These are phyloP conservation scores for Octonoba sinensis DNA, from an alignment of 2,888 invertebrate genomes.

Conservation along the genomic window DNA sequence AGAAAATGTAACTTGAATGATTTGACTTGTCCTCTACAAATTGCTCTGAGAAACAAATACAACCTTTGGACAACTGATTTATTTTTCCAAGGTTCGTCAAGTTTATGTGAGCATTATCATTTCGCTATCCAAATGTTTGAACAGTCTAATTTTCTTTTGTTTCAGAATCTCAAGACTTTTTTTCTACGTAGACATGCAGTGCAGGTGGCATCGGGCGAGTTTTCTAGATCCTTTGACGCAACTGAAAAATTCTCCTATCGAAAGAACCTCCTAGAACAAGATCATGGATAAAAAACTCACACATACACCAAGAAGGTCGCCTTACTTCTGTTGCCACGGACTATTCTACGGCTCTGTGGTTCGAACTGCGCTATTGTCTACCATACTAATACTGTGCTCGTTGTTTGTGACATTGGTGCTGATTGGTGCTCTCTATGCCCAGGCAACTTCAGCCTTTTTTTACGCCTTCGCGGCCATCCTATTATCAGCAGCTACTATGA, in stretches of 20 bases:
- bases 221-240: not conserved
- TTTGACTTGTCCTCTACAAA: not conserved
- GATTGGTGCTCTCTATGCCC: constrained; percentile 33
- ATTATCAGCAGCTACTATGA: constrained; percentile 32
- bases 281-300: not conserved
- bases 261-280: not conserved
- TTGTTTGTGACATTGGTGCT: constrained; percentile 17
- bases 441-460: constrained; percentile 21
- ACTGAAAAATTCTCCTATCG: not conserved
- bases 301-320: constrained; percentile 1
- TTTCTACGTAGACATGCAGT: not conserved
- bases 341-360: constrained; percentile 13
- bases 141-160: no score
- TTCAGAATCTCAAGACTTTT: not conserved
- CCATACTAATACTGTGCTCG: constrained; percentile 20
- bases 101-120: no score
- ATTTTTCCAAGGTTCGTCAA: not conserved
- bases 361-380: constrained; percentile 24
- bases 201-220: not conserved
- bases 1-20: no score
- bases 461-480: constrained; percentile 18
- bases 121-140: no score
- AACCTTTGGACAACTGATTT: not conserved
- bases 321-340: constrained; percentile 23
- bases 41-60: not conserved